Evolutionary conservation across 2,888 invertebrate species (phyloP).

Genomic region (Bembecia ichneumoniformis): DNA sequence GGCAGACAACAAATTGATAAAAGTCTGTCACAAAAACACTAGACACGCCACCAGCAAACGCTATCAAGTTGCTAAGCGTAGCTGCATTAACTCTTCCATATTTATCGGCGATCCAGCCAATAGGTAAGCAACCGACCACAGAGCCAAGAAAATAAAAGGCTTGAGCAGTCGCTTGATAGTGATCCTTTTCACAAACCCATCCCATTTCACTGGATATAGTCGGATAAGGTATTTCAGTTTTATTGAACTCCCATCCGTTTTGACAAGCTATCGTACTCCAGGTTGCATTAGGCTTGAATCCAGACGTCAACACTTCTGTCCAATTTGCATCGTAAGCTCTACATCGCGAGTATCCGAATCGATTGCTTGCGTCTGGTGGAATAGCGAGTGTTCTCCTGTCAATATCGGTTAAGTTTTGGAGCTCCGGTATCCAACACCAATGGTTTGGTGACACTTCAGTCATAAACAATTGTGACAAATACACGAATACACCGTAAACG

Average conservation of each 20-base stretch:
- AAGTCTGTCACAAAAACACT: conserved; percentile 7
- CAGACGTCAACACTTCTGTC: conserved; percentile 5
- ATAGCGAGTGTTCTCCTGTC: conserved; percentile 7
- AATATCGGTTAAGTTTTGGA: conserved; percentile 7
- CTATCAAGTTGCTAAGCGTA: conserved; percentile 6
- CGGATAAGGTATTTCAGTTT: conserved; percentile 8
- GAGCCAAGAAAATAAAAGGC: conserved; percentile 10
- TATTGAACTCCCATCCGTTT: conserved; percentile 11
- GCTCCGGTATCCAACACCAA: conserved; percentile 11
- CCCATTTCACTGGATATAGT: conserved; percentile 9
- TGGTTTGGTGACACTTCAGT: conserved; percentile 7
- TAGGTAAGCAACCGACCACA: conserved; percentile 5
- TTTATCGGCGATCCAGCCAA: conserved; percentile 9
- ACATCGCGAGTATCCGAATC: conserved; percentile 6
- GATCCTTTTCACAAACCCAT: conserved; percentile 10
- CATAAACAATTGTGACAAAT: conserved; percentile 8
- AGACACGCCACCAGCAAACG: conserved; percentile 5
- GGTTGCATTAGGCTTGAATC: neutral
- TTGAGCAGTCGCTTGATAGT: conserved; percentile 10
- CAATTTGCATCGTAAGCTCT: conserved; percentile 7
- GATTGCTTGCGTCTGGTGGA: conserved; percentile 3
- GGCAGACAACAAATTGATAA: conserved; percentile 3
- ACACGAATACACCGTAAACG: conserved; percentile 7
- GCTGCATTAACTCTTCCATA: conserved; percentile 8
- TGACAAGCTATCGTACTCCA: conserved; percentile 4